Percentiles rank a stretch among this genome's conserved stretches.
Evolutionary conservation across 2,888 invertebrate species (phyloP).

Genomic region (Anoplius nigerrimus): DNA sequence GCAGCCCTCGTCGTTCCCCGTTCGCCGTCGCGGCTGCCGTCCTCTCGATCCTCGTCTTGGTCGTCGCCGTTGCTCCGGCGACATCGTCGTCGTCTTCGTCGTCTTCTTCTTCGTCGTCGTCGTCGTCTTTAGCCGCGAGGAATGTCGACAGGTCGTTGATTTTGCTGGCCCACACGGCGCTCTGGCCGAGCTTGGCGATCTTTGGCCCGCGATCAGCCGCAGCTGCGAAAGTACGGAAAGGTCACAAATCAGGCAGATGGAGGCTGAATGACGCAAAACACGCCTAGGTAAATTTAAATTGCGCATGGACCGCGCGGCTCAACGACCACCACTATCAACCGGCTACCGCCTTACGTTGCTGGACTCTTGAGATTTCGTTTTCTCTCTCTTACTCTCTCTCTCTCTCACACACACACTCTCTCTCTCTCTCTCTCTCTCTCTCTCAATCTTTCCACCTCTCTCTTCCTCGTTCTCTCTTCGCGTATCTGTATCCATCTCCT

Average conservation of each 20-base stretch:
- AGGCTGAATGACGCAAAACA: constrained; percentile 70
- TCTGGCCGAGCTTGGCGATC: constrained; percentile 46
- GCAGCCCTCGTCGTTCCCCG: constrained; percentile 5
- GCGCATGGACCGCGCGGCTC: constrained; percentile 51
- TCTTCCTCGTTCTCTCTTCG: neutral
- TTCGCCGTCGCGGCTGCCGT: neutral
- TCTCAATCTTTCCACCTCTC: neutral
- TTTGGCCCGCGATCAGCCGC: constrained; percentile 65
- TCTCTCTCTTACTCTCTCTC: too few species aligned
- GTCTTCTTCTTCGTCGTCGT: too few species aligned
- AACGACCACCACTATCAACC: neutral
- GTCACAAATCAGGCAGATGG: constrained; percentile 66
- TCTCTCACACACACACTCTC: too few species aligned
- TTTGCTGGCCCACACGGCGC: constrained; percentile 50
- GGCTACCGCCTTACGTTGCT: neutral
- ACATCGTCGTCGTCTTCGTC: too few species aligned
- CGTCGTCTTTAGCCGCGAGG: constrained; percentile 39
- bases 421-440: too few species aligned
- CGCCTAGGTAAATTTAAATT: constrained; percentile 73
- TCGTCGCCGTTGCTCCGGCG: too few species aligned
- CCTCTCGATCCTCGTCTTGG: too few species aligned
- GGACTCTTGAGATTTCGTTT: neutral
- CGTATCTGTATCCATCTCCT: neutral
- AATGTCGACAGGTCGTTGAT: constrained; percentile 68
- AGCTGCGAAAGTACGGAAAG: constrained; percentile 64